Evolutionary conservation across 1,140 invertebrate genomes (phyloP), one percentile per base, ranked within the genome.

Genomic region (Zaprionus gabonicus): DNA sequence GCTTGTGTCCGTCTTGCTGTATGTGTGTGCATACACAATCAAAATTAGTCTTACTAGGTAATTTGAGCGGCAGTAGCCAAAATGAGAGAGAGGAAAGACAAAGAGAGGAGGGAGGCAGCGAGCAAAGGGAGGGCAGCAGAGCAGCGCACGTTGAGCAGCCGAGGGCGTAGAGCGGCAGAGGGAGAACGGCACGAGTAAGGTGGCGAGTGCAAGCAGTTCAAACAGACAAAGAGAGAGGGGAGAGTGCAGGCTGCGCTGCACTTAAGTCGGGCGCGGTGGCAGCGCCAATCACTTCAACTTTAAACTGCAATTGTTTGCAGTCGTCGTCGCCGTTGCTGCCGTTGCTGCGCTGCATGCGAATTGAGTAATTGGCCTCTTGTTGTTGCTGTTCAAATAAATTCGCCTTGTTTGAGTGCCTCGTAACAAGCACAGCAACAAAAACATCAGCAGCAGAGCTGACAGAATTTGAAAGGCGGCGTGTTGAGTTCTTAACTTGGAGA

Each of bases 261-360:
- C 7, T 74, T 25, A 34, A 34, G 31, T 34, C 31, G 31, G 31
- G 71, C 60, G 64, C 66, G 56, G 44, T 65, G 65, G 80, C 73
- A 77, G 57, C 73, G 25, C 53, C 69, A 83, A 80, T 86, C 75
- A 74, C 65, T 74, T 84, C 75, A 77, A 65, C 78, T 85, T 72
- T 73, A 74, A 90, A 80, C 78, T 74, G 71, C 85, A 90, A 88
- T 88, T 88, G 81, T 84, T 84, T 80, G 80, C 66, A 25, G 36
- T 59, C 15, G 44, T 31, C 27, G 27, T 28, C 27, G 27, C 5
- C 27, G 27, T 28, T 20, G 46, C 10, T 12, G 17, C 9, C 0
- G 44, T 23, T 13, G 46, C 46, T 51, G 46, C 20, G 51, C 64
- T 71, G 64, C 64, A 73, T 78, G 64, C 73, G 44, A 74, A 69